Conservation (phyloP, 2,113 vertebrate species). For the Emydura subglobosa region DNA sequence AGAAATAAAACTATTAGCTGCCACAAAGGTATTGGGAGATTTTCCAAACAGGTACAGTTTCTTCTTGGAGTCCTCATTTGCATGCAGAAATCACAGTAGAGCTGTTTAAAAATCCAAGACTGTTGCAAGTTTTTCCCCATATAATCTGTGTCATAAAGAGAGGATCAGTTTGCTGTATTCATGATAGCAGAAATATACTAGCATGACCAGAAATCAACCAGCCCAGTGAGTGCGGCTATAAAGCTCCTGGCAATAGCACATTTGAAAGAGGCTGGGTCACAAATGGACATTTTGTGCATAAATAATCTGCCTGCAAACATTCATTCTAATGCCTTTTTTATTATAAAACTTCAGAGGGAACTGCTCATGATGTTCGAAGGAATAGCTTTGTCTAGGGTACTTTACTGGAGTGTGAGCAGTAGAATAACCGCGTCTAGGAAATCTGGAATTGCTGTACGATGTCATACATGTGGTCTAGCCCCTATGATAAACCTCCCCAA, state of each 20-base stretch:
- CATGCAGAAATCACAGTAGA: background rate
- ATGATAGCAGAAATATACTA: background rate
- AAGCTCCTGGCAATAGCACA: background rate
- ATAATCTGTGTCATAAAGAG: background rate
- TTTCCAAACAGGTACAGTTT: background rate
- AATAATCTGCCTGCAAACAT: background rate
- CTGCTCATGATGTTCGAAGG: background rate
- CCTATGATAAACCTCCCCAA: background rate
- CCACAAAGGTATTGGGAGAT: background rate
- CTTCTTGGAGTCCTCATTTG: conserved; percentile 10
- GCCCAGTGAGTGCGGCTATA: background rate
- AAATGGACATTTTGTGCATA: background rate
- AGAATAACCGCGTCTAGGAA: background rate
- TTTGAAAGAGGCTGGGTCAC: background rate
- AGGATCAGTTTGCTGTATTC: background rate
- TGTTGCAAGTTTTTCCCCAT: background rate
- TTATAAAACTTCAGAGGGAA: background rate
- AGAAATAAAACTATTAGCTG: background rate
- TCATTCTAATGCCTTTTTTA: background rate
- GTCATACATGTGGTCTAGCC: background rate
- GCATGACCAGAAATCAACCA: background rate
- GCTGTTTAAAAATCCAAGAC: conserved; percentile 16
- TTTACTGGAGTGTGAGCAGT: background rate
- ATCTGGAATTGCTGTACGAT: background rate
- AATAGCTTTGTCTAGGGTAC: background rate